Conservation (phyloP, 1,140 invertebrate genomes). For the Magallana ariakensis region DNA sequence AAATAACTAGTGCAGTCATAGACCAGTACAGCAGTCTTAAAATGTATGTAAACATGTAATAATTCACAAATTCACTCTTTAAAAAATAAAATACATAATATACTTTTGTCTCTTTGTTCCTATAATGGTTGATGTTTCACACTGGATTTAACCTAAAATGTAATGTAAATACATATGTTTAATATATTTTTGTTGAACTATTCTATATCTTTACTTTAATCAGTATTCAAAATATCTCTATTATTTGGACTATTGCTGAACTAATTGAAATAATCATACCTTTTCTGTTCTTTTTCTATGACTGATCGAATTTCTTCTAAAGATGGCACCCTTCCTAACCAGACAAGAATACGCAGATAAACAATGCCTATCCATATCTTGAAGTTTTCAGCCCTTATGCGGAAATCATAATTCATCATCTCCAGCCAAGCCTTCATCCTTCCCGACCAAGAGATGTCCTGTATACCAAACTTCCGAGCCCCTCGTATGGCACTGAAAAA, state of each 20-base stretch:
- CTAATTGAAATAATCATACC: conserved; percentile 50
- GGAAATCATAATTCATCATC: conserved; percentile 61
- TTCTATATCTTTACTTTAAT: no score
- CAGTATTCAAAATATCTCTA: no score
- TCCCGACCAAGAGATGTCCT: conserved; percentile 45
- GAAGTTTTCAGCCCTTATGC: conserved; percentile 56
- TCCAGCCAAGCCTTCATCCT: conserved; percentile 55
- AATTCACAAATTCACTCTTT: not conserved
- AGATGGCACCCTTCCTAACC: conserved; percentile 63
- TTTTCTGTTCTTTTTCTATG: conserved; percentile 57
- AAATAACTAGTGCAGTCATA: no score
- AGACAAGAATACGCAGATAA: conserved; percentile 61
- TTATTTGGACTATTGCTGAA: no score
- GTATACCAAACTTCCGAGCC: conserved; percentile 42
- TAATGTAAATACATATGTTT: not conserved
- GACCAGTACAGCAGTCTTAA: no score
- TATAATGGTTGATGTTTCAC: not conserved
- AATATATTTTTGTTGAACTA: no score
- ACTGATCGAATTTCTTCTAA: conserved; percentile 59
- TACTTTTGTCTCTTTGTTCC: not conserved
- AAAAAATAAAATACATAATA: not conserved
- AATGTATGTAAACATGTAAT: no score
- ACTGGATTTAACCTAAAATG: conserved; percentile 19
- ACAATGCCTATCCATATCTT: conserved; percentile 57
- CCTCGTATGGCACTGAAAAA: conserved; percentile 66